Evolutionary conservation across 2,113 vertebrate species (phyloP).

Genomic region (Thermophis baileyi): DNA sequence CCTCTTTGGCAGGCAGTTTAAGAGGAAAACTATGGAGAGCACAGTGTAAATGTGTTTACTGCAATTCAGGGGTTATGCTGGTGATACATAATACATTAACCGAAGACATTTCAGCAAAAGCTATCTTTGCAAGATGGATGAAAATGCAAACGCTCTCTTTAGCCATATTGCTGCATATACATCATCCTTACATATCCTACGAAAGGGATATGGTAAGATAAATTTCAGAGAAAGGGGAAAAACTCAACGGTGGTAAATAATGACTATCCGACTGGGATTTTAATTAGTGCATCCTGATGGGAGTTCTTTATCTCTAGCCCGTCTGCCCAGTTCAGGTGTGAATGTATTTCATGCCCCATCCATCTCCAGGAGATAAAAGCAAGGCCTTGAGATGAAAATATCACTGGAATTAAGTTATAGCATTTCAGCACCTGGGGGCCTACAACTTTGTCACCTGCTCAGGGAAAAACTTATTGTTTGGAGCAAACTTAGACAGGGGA

Average conservation of each 20-base stretch:
- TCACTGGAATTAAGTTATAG: not conserved
- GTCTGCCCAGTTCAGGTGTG: not conserved
- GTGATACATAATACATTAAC: not conserved
- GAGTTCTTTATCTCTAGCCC: not conserved
- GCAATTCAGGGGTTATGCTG: not conserved
- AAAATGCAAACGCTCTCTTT: not conserved
- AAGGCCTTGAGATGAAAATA: not conserved
- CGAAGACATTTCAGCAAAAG: not conserved
- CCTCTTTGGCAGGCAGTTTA: not conserved
- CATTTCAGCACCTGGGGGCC: not conserved
- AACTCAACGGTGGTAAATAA: not conserved
- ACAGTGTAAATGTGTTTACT: not conserved
- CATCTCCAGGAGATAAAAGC: not conserved
- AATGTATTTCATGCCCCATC: not conserved
- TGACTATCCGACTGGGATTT: not conserved
- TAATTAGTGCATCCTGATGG: too few species aligned
- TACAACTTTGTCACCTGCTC: too few species aligned
- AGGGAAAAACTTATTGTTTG: not conserved
- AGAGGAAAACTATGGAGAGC: not conserved
- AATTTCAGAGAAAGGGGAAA: not conserved
- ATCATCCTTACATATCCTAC: not conserved
- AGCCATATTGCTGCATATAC: not conserved
- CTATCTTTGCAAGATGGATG: not conserved
- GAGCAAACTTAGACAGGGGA: rapidly evolving
- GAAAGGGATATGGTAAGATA: not conserved